Percentiles rank a stretch among this genome's conserved stretches.
Conservation (phyloP, 2,797 vertebrate species). For the Peromyscus melanophrys region DNA sequence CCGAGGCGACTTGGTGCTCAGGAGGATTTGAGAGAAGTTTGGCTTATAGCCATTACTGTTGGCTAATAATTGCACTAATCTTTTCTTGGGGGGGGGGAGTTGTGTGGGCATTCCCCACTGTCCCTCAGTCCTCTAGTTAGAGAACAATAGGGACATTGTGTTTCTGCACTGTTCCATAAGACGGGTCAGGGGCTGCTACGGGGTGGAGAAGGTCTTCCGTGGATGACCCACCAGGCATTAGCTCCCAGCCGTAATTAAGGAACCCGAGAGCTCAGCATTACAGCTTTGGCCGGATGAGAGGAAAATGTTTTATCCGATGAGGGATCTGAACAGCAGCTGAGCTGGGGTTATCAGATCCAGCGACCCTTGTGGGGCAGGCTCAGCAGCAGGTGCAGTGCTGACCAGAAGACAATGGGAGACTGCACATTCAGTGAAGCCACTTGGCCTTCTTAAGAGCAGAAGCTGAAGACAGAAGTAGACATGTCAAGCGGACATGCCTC, state of each 20-base stretch:
- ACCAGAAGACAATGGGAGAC: background rate
- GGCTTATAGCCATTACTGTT: constrained; percentile 77
- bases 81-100: constrained; percentile 62
- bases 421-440: background rate
- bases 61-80: constrained; percentile 77
- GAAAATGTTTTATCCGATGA: constrained; percentile 9
- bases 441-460: background rate
- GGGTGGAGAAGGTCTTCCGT: constrained; percentile 46
- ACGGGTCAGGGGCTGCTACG: constrained; percentile 3
- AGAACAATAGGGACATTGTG: constrained; percentile 77
- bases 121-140: background rate
- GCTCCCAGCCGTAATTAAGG: constrained; percentile 61
- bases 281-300: constrained; percentile 45
- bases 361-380: background rate
- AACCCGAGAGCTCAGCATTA: constrained; percentile 30
- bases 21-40: constrained; percentile 69
- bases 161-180: constrained; percentile 66
- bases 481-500: too few species aligned
- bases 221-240: constrained; percentile 22
- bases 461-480: background rate
- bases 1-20: constrained; percentile 28
- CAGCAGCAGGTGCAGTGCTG: background rate
- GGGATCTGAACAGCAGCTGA: background rate
- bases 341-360: constrained; percentile 56
- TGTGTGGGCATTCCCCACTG: background rate